These are phyloP conservation scores for Melanargia galathea DNA, from an alignment of 2,888 invertebrate species.

Conservation along the genomic window DNA sequence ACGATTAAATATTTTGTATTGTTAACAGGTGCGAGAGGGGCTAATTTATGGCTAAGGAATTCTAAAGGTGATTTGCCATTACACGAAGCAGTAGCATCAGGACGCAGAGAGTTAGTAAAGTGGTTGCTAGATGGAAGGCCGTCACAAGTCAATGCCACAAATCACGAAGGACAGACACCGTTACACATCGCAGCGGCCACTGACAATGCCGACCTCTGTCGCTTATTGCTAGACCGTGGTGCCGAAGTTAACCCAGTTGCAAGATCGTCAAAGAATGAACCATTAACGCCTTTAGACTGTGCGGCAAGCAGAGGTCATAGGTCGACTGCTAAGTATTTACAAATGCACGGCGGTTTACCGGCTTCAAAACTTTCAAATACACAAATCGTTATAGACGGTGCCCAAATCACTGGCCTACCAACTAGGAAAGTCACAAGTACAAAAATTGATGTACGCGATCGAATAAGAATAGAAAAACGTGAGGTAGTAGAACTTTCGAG, in stretches of 20 bases:
- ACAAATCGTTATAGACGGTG: conserved; percentile 72
- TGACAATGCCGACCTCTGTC: conserved; percentile 96
- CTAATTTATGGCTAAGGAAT: conserved; percentile 95
- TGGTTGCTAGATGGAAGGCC: conserved; percentile 94
- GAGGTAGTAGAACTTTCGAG: conserved; percentile 77
- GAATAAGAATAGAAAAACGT: conserved; percentile 77
- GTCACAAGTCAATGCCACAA: conserved; percentile 92
- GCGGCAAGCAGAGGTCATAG: conserved; percentile 93
- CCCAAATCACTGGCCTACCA: conserved; percentile 70
- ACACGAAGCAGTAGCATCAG: conserved; percentile 97
- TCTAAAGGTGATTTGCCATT: conserved; percentile 96
- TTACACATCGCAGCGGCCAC: conserved; percentile 97
- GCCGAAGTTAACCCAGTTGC: conserved; percentile 93
- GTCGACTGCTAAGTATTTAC: conserved; percentile 95
- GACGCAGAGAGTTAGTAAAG: conserved; percentile 92
- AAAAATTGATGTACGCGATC: conserved; percentile 76
- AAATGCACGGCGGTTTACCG: conserved; percentile 94
- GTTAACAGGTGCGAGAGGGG: conserved; percentile 81
- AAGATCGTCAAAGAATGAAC: conserved; percentile 90
- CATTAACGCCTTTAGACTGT: conserved; percentile 95
- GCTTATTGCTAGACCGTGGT: conserved; percentile 90
- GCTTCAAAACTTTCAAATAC: conserved; percentile 85
- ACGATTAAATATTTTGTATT: neutral
- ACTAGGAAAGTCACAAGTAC: conserved; percentile 77
- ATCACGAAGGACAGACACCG: conserved; percentile 95